Conservation (phyloP, 2,888 invertebrate genomes). For the Andrena bucephala region DNA sequence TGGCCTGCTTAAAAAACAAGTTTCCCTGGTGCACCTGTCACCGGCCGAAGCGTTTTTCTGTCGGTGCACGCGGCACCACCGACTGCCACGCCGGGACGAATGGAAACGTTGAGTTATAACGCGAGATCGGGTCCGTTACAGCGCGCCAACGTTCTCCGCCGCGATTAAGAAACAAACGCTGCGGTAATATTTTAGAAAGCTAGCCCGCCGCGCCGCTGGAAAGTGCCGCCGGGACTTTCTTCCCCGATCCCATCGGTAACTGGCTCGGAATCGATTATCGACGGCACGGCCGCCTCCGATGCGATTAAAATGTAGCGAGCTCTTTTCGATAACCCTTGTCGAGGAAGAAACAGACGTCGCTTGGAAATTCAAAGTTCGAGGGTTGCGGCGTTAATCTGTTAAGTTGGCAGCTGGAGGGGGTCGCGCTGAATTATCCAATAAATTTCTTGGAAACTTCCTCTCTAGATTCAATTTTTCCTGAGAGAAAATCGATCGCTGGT, state of each 20-base stretch:
- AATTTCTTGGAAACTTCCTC: not conserved
- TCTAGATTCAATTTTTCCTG: not conserved
- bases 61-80: constrained; percentile 41
- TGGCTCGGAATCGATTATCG: constrained; percentile 41
- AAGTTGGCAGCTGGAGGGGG: accelerated
- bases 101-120: constrained; percentile 29
- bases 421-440: not conserved
- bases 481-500: not conserved
- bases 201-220: not conserved
- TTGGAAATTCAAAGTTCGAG: not conserved
- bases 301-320: not conserved
- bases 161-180: constrained; percentile 32
- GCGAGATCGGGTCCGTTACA: constrained; percentile 19
- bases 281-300: not conserved
- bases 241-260: constrained; percentile 3
- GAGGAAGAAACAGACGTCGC: not conserved
- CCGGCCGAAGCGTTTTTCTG: constrained; percentile 35
- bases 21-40: constrained; percentile 51
- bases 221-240: constrained; percentile 42
- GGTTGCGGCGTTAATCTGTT: not conserved
- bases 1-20: constrained; percentile 36
- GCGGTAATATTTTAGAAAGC: constrained; percentile 49
- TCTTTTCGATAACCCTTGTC: not conserved
- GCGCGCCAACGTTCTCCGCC: not conserved
- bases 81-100: not conserved